Evolutionary conservation across 2,113 vertebrate genomes (phyloP).

Genomic region (Thamnophis sirtalis): DNA sequence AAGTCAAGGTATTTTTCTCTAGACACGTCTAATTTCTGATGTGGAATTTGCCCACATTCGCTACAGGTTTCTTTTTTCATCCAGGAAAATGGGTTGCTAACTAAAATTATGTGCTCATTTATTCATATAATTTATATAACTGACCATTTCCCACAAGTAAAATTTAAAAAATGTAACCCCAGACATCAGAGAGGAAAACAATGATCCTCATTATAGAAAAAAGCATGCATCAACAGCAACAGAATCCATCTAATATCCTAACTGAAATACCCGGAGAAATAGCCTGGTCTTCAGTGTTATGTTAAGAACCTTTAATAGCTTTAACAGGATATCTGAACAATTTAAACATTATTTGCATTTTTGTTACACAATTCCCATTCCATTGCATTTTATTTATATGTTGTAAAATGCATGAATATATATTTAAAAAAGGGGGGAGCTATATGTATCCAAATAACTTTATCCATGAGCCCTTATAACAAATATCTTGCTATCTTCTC

Average conservation of each 20-base stretch:
- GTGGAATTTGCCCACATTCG: not conserved
- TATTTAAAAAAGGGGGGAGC: not conserved
- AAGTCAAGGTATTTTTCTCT: not conserved
- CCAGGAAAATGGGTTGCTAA: not conserved
- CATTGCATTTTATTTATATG: not conserved
- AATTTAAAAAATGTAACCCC: not conserved
- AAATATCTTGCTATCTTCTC: not conserved
- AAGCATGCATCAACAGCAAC: not conserved
- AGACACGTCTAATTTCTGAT: not conserved
- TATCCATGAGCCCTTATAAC: not conserved
- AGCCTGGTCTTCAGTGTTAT: constrained; percentile 32
- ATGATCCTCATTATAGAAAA: not conserved
- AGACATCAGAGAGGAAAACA: not conserved
- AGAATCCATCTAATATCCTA: not conserved
- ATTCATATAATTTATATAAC: not conserved
- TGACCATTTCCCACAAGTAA: not conserved
- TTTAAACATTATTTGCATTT: not conserved
- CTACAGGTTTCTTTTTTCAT: not conserved
- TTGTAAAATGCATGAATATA: not conserved
- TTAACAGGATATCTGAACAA: not conserved
- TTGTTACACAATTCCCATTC: not conserved
- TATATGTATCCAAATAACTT: not conserved
- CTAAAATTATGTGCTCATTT: not conserved
- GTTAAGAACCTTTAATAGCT: not conserved
- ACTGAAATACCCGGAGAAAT: not conserved